Base-by-base conservation (phyloP, 1,140 invertebrate species). In the Wiebesia pumilae region DNA sequence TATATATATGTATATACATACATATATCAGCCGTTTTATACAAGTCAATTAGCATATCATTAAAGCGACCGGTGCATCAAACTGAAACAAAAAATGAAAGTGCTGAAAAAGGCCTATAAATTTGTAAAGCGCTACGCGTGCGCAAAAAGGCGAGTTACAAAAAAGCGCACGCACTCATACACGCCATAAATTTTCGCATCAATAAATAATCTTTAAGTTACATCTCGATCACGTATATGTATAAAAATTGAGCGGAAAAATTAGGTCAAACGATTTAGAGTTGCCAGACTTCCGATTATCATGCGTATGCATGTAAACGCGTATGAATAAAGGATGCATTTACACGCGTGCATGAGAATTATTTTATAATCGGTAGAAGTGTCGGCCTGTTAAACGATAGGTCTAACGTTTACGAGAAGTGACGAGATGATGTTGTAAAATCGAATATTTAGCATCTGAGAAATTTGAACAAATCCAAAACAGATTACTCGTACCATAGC, bases 41-140 rank as follows among this genome's bases (percentile, higher is more conserved):
- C 77, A 78, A 78, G 77, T 51, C 65, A 69, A 81, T 81, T 81
- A 81, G 80, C 80, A 81, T 81, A 81, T 69, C 35, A 81, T 81
- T 69, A 81, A 81, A 65, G 47, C 12, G 58, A 35, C 35, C 80
- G 80, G 35, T 67, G 79, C 80, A 24, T 40, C 80, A 47, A 30
- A 38, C 54, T 27, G 21, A 47, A 67, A 69, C 3, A 81, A 81
- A 69, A 81, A 69, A 30, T 81, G 80, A 81, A 81, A 81, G 80
- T 69, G 80, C 65, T 51, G 80, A 81, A 81, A 81, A 81, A 81
- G 38, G 12, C 33, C 79, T 40, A 79, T 79, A 79, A 79, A 79
- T 33, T 79, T 33, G 51, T 54, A 79, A 54, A 58, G 30, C 77
- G 24, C 58, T 21, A 27, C 79, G 33, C 3, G 21, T n/a, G 24